These are phyloP conservation scores for Mesoligia furuncula DNA, from an alignment of 2,888 invertebrate genomes.

Conservation along the genomic window DNA sequence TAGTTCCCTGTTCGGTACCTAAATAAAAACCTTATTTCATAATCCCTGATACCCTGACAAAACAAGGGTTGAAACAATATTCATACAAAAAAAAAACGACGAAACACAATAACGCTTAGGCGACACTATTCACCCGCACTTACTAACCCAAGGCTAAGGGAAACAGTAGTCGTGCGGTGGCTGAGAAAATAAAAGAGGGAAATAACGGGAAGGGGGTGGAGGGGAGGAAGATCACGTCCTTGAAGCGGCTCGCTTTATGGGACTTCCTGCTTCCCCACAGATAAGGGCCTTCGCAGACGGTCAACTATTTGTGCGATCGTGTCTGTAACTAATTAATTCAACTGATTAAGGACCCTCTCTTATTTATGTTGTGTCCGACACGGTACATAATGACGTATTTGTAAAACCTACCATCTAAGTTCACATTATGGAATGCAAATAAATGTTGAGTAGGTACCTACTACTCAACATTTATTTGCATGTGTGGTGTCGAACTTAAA, in stretches of 20 bases:
- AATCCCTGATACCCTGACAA: background rate
- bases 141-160: conserved; percentile 47
- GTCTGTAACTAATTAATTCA: background rate
- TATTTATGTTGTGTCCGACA: background rate
- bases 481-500: too few species aligned
- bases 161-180: conserved; percentile 44
- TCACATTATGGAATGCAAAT: background rate
- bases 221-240: conserved; percentile 52
- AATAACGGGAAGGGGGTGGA: conserved; percentile 20
- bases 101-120: conserved; percentile 23
- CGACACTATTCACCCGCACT: conserved; percentile 19
- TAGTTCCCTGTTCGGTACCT: background rate
- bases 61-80: background rate
- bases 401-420: background rate
- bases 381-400: background rate
- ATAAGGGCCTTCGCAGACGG: conserved; percentile 2
- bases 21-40: background rate
- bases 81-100: conserved; percentile 7
- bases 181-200: conserved; percentile 53
- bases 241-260: conserved; percentile 48
- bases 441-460: background rate
- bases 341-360: background rate
- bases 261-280: conserved; percentile 53
- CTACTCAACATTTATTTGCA: too few species aligned
- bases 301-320: conserved; percentile 9